Evolutionary conservation across 2,888 invertebrate genomes (phyloP).

Genomic region (Lingula anatina): DNA sequence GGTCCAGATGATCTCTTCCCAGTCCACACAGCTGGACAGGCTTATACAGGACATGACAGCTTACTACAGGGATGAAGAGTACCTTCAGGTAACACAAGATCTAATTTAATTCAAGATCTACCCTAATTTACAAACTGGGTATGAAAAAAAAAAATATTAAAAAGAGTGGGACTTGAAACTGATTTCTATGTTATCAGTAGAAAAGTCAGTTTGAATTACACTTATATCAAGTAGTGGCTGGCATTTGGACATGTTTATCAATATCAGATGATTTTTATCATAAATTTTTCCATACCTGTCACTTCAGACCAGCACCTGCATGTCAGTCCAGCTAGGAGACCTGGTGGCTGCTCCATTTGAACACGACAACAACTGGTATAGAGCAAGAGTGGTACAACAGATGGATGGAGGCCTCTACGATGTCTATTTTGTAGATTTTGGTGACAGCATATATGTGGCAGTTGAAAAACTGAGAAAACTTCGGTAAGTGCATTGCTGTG

Average conservation of each 20-base stretch:
- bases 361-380: conserved; percentile 30
- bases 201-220: no score
- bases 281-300: no score
- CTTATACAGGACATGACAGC: conserved; percentile 77
- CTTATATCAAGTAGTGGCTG: no score
- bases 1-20: conserved; percentile 71
- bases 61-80: neutral
- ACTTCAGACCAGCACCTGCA: no score
- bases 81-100: no score
- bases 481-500: conserved; percentile 18
- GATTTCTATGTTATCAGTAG: no score
- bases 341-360: conserved; percentile 42
- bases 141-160: no score
- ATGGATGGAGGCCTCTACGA: conserved; percentile 25
- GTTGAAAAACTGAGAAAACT: conserved; percentile 17
- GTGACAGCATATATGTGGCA: conserved; percentile 27
- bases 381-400: conserved; percentile 29
- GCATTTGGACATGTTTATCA: no score
- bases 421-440: conserved; percentile 42
- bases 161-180: no score
- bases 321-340: conserved; percentile 21
- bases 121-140: conserved; percentile 1
- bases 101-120: no score
- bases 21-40: conserved; percentile 71
- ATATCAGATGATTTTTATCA: no score